These are phyloP conservation scores for Pammene aurita DNA, from an alignment of 2,888 invertebrate species.

Conservation along the genomic window DNA sequence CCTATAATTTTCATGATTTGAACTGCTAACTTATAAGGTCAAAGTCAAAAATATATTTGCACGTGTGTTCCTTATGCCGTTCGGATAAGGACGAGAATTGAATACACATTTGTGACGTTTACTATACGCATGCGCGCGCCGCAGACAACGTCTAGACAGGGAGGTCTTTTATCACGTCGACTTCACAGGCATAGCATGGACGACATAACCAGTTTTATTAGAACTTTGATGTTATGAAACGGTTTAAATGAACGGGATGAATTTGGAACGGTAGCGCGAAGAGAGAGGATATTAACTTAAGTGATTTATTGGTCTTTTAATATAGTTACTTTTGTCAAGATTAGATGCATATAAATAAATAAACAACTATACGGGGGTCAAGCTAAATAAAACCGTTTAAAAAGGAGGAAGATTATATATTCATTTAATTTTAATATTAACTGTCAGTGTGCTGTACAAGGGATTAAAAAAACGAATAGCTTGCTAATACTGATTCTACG, in stretches of 20 bases:
- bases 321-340: not conserved
- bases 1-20: not conserved
- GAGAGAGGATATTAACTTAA: too few species aligned
- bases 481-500: too few species aligned
- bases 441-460: too few species aligned
- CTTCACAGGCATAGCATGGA: conserved; percentile 21
- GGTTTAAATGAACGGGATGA: too few species aligned
- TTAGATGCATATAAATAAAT: too few species aligned
- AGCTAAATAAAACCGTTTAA: too few species aligned
- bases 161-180: conserved; percentile 44
- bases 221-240: conserved; percentile 33
- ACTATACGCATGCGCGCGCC: conserved; percentile 46
- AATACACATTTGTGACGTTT: not conserved
- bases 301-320: conserved; percentile 2
- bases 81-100: not conserved
- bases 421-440: too few species aligned
- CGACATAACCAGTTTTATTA: conserved; percentile 15
- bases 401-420: too few species aligned
- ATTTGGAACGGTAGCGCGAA: conserved; percentile 18
- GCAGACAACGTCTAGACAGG: conserved; percentile 50
- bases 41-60: not conserved
- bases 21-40: not conserved
- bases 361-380: too few species aligned
- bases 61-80: not conserved
- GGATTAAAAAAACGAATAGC: too few species aligned